These are phyloP conservation scores for Conus ventricosus DNA, from an alignment of 1,140 invertebrate genomes.

Conservation along the genomic window DNA sequence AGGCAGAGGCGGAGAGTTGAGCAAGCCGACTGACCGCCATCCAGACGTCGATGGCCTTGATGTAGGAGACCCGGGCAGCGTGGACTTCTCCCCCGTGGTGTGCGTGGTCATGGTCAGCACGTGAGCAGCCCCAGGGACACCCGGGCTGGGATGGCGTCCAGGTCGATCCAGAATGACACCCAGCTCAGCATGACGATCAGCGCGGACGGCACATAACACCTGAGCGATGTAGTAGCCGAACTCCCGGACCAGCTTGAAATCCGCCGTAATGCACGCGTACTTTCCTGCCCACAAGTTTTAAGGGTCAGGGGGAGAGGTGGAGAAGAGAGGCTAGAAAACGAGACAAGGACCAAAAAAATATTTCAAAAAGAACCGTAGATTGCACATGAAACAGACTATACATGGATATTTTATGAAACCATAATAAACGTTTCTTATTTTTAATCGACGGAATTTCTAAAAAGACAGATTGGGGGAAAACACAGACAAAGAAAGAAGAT, in stretches of 20 bases:
- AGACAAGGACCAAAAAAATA: slow-evolving; percentile 60
- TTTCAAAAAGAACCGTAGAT: too few species aligned
- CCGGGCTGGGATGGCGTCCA: slow-evolving; percentile 71
- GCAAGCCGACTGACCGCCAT: slow-evolving; percentile 55
- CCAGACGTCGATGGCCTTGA: slow-evolving; percentile 69
- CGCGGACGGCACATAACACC: slow-evolving; percentile 58
- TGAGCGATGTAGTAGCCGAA: slow-evolving; percentile 65
- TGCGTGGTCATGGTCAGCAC: slow-evolving; percentile 74
- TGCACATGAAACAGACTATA: too few species aligned
- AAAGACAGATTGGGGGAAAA: too few species aligned
- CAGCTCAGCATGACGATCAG: slow-evolving; percentile 57
- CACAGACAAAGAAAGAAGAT: too few species aligned
- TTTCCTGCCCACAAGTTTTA: slow-evolving; percentile 54
- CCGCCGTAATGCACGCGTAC: slow-evolving; percentile 58
- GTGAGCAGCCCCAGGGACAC: too few species aligned
- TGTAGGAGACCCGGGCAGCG: slow-evolving; percentile 66
- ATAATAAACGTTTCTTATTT: too few species aligned
- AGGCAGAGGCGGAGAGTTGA: too few species aligned
- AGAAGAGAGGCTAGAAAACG: too few species aligned
- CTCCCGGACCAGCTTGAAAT: slow-evolving; percentile 54
- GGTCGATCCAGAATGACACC: slow-evolving; percentile 87
- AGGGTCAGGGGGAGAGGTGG: too few species aligned
- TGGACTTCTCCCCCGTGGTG: slow-evolving; percentile 62
- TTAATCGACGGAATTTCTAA: too few species aligned
- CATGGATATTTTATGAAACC: too few species aligned